phyloP scores from a whole-genome alignment of 2,797 vertebrate species.

The Clarias platycephalus region DNA sequence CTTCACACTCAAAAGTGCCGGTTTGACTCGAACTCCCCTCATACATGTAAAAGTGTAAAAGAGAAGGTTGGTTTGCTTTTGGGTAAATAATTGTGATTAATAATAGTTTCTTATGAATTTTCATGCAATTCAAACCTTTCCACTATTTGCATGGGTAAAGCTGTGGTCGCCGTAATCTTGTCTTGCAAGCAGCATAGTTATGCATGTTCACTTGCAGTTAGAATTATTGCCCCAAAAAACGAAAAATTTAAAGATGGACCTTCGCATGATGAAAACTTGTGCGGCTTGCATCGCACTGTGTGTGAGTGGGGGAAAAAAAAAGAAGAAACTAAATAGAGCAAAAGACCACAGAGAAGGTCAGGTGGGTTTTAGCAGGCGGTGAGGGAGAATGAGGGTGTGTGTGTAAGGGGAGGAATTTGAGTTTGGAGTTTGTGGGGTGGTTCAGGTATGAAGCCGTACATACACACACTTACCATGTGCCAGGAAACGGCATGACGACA shows the following conservation, averaged over 20 bases:
- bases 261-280: background rate
- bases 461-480: constrained; percentile 85
- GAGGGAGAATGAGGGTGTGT: constrained; percentile 47
- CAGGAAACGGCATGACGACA: constrained; percentile 84
- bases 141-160: background rate
- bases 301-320: background rate
- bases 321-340: background rate
- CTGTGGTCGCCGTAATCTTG: background rate
- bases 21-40: too few relatives aligned
- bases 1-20: too few relatives aligned
- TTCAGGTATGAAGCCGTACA: constrained; percentile 83
- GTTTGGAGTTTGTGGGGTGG: constrained; percentile 67
- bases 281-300: background rate
- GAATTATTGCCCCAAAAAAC: background rate
- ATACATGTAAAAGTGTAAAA: background rate
- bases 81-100: background rate
- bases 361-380: constrained; percentile 67
- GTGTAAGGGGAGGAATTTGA: constrained; percentile 59
- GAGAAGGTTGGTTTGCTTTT: background rate
- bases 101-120: background rate
- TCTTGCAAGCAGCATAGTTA: background rate
- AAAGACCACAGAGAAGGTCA: constrained; percentile 62
- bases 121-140: background rate
- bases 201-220: background rate
- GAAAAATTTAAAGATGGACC: background rate